Evolutionary conservation across 1,140 invertebrate species (phyloP).

Genomic region (Pemphigus obesinymphae): DNA sequence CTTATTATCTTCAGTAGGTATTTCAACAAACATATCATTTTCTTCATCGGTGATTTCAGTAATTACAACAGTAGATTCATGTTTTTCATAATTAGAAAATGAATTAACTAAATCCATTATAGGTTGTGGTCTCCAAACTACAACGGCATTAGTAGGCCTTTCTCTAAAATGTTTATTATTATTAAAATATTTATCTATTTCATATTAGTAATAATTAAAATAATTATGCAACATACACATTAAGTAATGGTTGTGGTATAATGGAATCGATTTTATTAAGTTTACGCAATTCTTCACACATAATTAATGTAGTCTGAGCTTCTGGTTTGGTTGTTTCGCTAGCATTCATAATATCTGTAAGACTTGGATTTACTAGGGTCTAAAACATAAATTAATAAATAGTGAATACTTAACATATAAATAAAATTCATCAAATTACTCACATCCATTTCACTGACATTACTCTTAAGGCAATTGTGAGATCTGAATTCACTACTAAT

Average conservation of each 20-base stretch:
- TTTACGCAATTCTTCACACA: constrained; percentile 34
- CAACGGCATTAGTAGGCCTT: constrained; percentile 13
- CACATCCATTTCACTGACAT: not conserved
- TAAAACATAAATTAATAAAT: not conserved
- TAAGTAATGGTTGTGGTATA: constrained; percentile 10
- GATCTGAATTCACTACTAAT: constrained; percentile 4
- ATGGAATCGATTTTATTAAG: constrained; percentile 21
- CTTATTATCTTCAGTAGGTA: not conserved
- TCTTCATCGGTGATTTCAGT: constrained; percentile 22
- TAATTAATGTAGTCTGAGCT: constrained; percentile 19
- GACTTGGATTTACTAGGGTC: not conserved
- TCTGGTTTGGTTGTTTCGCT: not conserved
- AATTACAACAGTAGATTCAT: constrained; percentile 10
- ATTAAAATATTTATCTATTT: not conserved
- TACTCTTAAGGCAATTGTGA: not conserved
- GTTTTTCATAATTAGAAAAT: not conserved
- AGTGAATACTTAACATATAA: not conserved
- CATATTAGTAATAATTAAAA: not conserved
- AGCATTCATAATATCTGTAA: not conserved
- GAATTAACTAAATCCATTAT: not conserved
- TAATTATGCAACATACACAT: not conserved
- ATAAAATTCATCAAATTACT: not conserved
- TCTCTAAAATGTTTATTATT: constrained; percentile 18
- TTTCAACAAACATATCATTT: not conserved
- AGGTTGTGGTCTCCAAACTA: constrained; percentile 1